Percentiles rank a stretch among this genome's conserved stretches.
Conservation (phyloP, 2,888 invertebrate species). For the Sphinx pinastri region DNA sequence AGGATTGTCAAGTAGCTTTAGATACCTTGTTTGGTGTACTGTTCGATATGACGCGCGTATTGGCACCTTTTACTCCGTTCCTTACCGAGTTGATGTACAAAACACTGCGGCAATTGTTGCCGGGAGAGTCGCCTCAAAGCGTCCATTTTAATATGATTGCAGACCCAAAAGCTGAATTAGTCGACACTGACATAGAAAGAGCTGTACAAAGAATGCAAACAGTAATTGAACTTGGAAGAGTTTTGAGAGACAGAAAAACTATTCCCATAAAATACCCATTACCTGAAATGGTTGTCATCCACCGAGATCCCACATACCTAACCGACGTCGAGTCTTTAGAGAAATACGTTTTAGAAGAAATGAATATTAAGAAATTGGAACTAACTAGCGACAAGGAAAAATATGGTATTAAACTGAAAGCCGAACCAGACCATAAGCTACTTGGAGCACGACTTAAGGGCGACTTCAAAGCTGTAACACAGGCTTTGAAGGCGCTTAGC, state of each 20-base stretch:
- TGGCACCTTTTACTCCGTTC: slow-evolving; percentile 99
- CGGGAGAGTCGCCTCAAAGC: slow-evolving; percentile 85
- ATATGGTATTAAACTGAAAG: slow-evolving; percentile 95
- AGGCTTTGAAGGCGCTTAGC: slow-evolving; percentile 90
- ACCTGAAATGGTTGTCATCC: slow-evolving; percentile 97
- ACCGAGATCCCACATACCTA: slow-evolving; percentile 91
- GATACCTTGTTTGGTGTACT: slow-evolving; percentile 95
- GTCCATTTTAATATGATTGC: slow-evolving; percentile 97
- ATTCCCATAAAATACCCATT: slow-evolving; percentile 98
- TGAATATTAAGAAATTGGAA: slow-evolving; percentile 94
- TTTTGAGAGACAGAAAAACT: slow-evolving; percentile 96
- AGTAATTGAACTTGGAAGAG: slow-evolving; percentile 96
- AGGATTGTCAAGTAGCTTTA: slow-evolving; percentile 93
- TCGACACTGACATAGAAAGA: slow-evolving; percentile 93
- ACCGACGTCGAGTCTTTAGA: slow-evolving; percentile 91
- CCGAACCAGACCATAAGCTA: slow-evolving; percentile 97
- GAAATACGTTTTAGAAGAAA: slow-evolving; percentile 94
- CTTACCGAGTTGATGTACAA: slow-evolving; percentile 98
- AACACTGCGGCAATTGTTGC: slow-evolving; percentile 88
- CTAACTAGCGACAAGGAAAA: slow-evolving; percentile 95
- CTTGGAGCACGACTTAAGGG: slow-evolving; percentile 95
- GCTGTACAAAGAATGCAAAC: slow-evolving; percentile 97
- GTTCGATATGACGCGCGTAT: slow-evolving; percentile 94
- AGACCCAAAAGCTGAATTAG: slow-evolving; percentile 86
- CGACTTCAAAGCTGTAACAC: slow-evolving; percentile 94